phyloP scores from a whole-genome alignment of 2,113 vertebrate genomes.

The Pseudois nayaur region DNA sequence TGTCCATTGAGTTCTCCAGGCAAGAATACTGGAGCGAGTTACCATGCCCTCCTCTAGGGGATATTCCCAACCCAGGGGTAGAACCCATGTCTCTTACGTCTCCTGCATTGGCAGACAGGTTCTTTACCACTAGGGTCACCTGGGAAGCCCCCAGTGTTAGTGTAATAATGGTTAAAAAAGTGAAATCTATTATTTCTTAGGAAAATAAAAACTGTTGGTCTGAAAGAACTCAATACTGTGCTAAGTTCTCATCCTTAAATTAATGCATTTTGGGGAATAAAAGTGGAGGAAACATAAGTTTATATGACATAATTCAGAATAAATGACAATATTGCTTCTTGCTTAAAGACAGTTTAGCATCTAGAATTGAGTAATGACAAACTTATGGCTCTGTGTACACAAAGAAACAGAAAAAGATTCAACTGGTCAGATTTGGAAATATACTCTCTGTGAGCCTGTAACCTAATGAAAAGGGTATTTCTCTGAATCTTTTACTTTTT shows the following conservation, averaged over 20 bases:
- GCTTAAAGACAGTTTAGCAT: background rate
- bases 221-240: background rate
- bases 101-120: background rate
- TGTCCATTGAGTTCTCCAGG: background rate
- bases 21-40: background rate
- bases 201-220: background rate
- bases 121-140: background rate
- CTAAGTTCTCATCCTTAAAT: background rate
- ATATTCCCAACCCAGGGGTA: background rate
- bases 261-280: background rate
- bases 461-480: background rate
- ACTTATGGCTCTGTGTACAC: background rate
- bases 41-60: background rate
- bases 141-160: background rate
- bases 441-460: background rate
- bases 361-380: background rate
- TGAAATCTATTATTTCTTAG: background rate
- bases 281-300: background rate
- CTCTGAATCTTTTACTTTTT: background rate
- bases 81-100: background rate
- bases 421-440: background rate
- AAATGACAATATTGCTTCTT: background rate
- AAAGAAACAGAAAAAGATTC: background rate
- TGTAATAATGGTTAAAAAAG: background rate
- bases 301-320: background rate